These are phyloP conservation scores for Tinea trinotella DNA, from an alignment of 2,888 invertebrate species.

Conservation along the genomic window DNA sequence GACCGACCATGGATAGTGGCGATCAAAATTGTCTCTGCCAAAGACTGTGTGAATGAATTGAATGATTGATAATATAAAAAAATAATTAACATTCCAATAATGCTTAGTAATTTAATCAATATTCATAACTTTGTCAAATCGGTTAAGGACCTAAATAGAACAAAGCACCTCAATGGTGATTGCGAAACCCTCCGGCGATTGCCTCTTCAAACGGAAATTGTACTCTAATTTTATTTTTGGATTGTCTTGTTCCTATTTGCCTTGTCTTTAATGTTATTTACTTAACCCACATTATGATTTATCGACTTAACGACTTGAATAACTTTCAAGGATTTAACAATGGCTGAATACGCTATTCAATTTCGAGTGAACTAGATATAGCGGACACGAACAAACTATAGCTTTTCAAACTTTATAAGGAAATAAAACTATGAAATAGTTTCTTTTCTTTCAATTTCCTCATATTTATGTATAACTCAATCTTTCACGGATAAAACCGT, in stretches of 20 bases:
- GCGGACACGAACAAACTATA: not conserved
- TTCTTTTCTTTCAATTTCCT: too few species aligned
- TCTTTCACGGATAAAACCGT: too few species aligned
- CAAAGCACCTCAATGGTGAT: slow-evolving; percentile 13
- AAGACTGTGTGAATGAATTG: too few species aligned
- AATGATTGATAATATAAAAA: too few species aligned
- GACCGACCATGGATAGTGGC: too few species aligned
- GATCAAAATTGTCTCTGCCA: too few species aligned
- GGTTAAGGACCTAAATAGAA: not conserved
- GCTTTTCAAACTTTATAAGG: not conserved
- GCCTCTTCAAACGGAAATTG: slow-evolving; percentile 16
- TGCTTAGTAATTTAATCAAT: not conserved
- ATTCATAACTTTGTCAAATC: not conserved
- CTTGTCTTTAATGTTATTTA: slow-evolving; percentile 8
- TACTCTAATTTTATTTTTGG: slow-evolving; percentile 16
- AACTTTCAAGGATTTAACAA: not conserved
- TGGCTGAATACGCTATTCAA: not conserved
- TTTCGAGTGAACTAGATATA: not conserved
- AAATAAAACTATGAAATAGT: not conserved
- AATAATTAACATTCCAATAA: too few species aligned
- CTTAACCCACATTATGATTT: slow-evolving; percentile 14
- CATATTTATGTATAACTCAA: too few species aligned
- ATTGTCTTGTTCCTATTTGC: slow-evolving; percentile 8
- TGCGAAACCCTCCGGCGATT: slow-evolving; percentile 2
- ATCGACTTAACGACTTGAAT: not conserved